A percentile compares a stretch with the other conserved stretches of the same genome.
These are phyloP conservation scores for Glyphotaelius pellucidus DNA, from an alignment of 2,888 invertebrate genomes.

Conservation along the genomic window DNA sequence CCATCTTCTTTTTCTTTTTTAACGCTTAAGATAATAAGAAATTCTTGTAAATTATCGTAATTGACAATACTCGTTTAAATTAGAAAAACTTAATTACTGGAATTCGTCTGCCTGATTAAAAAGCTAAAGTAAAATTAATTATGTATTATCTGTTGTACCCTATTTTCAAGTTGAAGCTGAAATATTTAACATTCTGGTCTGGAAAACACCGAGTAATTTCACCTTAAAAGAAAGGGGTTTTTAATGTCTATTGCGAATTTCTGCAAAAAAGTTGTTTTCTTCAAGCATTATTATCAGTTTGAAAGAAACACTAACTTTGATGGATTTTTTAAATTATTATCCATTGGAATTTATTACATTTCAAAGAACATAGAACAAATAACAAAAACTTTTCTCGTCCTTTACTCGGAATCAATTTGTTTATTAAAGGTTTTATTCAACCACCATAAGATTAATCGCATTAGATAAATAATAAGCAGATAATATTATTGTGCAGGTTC, in stretches of 20 bases:
- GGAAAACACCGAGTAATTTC: no score
- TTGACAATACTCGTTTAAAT: background rate
- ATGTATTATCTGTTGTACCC: no score
- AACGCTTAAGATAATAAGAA: background rate
- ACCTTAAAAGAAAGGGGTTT: no score
- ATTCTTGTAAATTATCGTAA: background rate
- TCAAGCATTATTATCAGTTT: no score
- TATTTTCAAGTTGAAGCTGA: background rate
- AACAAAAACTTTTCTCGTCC: background rate
- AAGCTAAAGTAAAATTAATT: background rate
- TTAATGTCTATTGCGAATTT: no score
- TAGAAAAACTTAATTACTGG: background rate
- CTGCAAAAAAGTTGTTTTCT: no score
- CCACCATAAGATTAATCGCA: background rate
- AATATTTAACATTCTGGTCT: background rate
- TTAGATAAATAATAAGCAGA: background rate
- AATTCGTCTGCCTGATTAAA: background rate
- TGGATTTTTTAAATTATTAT: background rate
- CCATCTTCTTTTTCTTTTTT: no score
- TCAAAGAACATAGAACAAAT: background rate
- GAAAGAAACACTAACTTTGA: background rate
- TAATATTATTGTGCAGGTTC: background rate
- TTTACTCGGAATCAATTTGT: background rate
- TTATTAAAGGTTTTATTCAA: background rate
- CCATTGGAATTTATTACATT: background rate